A percentile compares a stretch with the other conserved stretches of the same genome.
These are phyloP conservation scores for Busseola fusca DNA, from an alignment of 2,888 invertebrate species.

Conservation along the genomic window DNA sequence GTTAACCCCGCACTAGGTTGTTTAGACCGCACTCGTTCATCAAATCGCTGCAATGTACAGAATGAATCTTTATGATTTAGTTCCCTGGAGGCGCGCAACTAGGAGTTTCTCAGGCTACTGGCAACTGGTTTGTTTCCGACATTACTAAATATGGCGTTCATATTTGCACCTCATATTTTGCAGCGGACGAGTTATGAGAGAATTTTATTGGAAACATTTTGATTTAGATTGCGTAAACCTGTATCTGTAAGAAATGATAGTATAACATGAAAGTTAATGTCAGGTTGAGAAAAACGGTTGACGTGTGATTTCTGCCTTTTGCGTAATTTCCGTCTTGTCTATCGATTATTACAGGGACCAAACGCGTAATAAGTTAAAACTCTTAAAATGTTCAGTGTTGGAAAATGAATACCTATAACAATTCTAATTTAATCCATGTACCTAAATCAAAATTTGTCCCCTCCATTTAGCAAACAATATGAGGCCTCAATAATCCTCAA, in stretches of 20 bases:
- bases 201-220: conserved; percentile 71
- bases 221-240: conserved; percentile 69
- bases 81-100: conserved; percentile 73
- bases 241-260: conserved; percentile 43
- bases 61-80: conserved; percentile 85
- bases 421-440: conserved; percentile 9
- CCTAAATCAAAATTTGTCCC: conserved; percentile 30
- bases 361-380: not conserved
- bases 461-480: conserved; percentile 58
- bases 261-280: conserved; percentile 55
- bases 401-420: not conserved
- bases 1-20: conserved; percentile 65
- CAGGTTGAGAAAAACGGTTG: conserved; percentile 42
- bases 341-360: conserved; percentile 7
- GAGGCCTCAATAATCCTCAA: conserved; percentile 63
- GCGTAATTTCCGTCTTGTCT: conserved; percentile 20
- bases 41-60: conserved; percentile 77
- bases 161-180: conserved; percentile 83
- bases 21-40: conserved; percentile 76
- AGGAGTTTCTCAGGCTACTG: conserved; percentile 84
- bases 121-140: conserved; percentile 83
- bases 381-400: not conserved
- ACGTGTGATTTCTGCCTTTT: conserved; percentile 36
- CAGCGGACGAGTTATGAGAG: conserved; percentile 65
- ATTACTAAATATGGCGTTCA: conserved; percentile 83